Base-by-base conservation (phyloP, 2,888 invertebrate species). In the Pristionchus mayeri region DNA sequence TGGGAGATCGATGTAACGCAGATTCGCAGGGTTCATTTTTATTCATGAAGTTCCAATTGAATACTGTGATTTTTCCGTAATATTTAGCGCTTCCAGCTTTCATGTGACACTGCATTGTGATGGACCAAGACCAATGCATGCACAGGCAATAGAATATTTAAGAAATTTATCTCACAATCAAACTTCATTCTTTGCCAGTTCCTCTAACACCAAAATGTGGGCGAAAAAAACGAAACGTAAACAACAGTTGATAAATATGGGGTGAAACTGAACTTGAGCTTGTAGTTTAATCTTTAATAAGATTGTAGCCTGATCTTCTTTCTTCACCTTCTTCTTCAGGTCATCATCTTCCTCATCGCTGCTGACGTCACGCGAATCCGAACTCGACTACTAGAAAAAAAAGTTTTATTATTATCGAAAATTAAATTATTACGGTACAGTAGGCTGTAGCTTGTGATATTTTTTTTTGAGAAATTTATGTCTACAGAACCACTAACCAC, bases 291-390 rank as follows among this genome's bases (percentile, higher is more conserved):
- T 71, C 71, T 71, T n/a, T 44, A 40, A 71, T 71, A 37, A 40
- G 13, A 7, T 40, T 71, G 40, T 40, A 71, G 37, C 71, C n/a
- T 71, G 40, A n/a, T 71, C 67, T 7, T 67, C 71, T 21, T 54
- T 54, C 71, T 63, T 63, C 75, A 75, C 44, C 24, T 75, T n/a
- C 75, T 75, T 75, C 44, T 78, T 78, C 44, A 30, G 11, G 2
- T 40, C 44, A 11, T 63, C 30, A 27, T 78, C 50, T 34, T 78
- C 76, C 50, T 78, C 76, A 30, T 78, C 76, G 21, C 50, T 50
- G 50, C 76, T 78, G n/a, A 78, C 76, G 30, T 50, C 76, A 44
- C 71, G 37, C 48, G 50, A 48, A 40, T 78, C 76, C 27, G 76
- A 24, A 21, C 76, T 78, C 76, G 76, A 78, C 30, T 78, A 48